phyloP scores from a whole-genome alignment of 2,113 vertebrate species.

The Cephalopterus ornatus region DNA sequence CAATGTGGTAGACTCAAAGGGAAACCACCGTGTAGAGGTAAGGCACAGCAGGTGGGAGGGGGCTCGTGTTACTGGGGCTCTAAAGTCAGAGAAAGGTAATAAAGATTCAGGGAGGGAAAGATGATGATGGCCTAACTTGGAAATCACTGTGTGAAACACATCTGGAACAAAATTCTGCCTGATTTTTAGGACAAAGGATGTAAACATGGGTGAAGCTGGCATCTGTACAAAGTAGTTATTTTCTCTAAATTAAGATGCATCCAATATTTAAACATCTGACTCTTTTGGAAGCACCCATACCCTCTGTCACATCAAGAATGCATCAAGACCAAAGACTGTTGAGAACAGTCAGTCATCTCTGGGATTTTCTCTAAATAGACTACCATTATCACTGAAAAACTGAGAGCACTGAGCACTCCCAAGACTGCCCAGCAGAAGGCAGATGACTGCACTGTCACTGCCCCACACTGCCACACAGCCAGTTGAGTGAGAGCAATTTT shows the following conservation, averaged over 20 bases:
- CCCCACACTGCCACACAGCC: accelerated
- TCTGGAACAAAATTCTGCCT: background rate
- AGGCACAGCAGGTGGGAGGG: background rate
- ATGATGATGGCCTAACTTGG: background rate
- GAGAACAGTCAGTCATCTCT: background rate
- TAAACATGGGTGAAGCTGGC: background rate
- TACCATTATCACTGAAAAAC: background rate
- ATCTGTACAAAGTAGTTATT: background rate
- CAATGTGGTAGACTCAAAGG: background rate
- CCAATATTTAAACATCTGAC: background rate
- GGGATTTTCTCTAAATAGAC: background rate
- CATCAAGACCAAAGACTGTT: background rate
- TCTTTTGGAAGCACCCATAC: background rate
- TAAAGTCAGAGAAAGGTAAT: background rate
- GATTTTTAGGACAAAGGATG: background rate
- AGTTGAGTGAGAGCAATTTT: background rate
- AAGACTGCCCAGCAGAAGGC: background rate
- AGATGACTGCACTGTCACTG: background rate
- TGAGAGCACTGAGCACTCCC: background rate
- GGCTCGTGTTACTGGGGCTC: accelerated
- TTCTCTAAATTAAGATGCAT: background rate
- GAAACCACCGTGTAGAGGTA: background rate
- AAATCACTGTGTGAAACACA: background rate
- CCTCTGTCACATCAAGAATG: background rate
- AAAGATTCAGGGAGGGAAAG: background rate